phyloP scores from a whole-genome alignment of 2,797 vertebrate species.

The Neosilurus hyrtlii region DNA sequence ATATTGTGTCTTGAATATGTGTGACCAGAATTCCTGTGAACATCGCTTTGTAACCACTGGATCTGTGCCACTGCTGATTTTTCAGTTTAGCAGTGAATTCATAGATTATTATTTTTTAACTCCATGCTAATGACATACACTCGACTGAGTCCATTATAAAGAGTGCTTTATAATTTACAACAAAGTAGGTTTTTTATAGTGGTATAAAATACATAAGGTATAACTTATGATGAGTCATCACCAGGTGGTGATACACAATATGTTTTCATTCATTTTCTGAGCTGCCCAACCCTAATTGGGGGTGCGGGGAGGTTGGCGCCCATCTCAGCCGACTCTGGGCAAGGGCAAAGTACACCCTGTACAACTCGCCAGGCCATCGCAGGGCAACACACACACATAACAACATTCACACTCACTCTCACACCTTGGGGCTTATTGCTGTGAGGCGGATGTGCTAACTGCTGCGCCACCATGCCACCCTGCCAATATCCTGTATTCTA shows the following conservation, averaged over 20 bases:
- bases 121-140: background rate
- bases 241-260: background rate
- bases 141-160: background rate
- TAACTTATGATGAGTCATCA: background rate
- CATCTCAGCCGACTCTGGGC: no score
- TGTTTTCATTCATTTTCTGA: no score
- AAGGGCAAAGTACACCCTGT: no score
- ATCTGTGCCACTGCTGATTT: background rate
- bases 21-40: background rate
- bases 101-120: background rate
- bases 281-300: no score
- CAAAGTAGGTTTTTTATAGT: background rate
- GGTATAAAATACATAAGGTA: background rate
- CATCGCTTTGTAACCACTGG: background rate
- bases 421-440: no score
- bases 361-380: no score
- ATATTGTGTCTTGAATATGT: slow-evolving; percentile 11
- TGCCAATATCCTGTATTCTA: background rate
- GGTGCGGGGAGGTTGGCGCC: no score
- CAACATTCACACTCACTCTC: no score
- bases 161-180: background rate
- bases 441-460: no score
- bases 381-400: no score
- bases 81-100: background rate
- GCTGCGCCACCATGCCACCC: no score